A percentile compares a stretch with the other conserved stretches of the same genome.
Evolutionary conservation across 1,140 invertebrate species (phyloP).

Genomic region (Drosophila saltans): DNA sequence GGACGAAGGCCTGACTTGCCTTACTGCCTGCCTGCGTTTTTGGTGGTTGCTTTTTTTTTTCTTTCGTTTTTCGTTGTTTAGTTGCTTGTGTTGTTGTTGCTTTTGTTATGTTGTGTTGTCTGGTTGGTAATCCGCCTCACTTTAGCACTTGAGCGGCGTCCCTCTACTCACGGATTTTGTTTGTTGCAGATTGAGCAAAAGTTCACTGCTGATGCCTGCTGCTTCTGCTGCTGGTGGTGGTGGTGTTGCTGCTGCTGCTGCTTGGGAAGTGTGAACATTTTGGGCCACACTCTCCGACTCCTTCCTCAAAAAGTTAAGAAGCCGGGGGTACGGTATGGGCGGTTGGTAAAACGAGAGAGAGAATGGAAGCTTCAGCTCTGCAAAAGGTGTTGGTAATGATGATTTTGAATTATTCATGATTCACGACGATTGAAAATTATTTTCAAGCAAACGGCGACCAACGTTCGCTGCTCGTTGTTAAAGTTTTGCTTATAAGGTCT

Average conservation of each 20-base stretch:
- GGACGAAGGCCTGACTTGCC: slow-evolving; percentile 15
- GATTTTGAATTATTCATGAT: slow-evolving; percentile 82
- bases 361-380: slow-evolving; percentile 43
- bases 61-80: slow-evolving; percentile 55
- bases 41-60: slow-evolving; percentile 57
- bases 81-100: slow-evolving; percentile 40
- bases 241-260: slow-evolving; percentile 44
- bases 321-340: slow-evolving; percentile 11
- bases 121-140: slow-evolving; percentile 75
- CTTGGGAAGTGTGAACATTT: slow-evolving; percentile 79
- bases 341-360: neutral
- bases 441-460: slow-evolving; percentile 63
- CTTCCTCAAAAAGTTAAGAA: neutral
- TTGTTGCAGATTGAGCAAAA: slow-evolving; percentile 81
- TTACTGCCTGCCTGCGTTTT: slow-evolving; percentile 18
- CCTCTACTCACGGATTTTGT: slow-evolving; percentile 57
- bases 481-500: slow-evolving; percentile 71
- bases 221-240: slow-evolving; percentile 43
- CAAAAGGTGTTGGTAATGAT: slow-evolving; percentile 81
- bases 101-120: slow-evolving; percentile 49
- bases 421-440: slow-evolving; percentile 81
- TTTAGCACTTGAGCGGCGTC: slow-evolving; percentile 79
- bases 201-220: slow-evolving; percentile 52
- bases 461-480: slow-evolving; percentile 53
- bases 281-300: slow-evolving; percentile 74